These are phyloP conservation scores for Apaloderma vittatum DNA, from an alignment of 2,113 vertebrate species.

Conservation along the genomic window DNA sequence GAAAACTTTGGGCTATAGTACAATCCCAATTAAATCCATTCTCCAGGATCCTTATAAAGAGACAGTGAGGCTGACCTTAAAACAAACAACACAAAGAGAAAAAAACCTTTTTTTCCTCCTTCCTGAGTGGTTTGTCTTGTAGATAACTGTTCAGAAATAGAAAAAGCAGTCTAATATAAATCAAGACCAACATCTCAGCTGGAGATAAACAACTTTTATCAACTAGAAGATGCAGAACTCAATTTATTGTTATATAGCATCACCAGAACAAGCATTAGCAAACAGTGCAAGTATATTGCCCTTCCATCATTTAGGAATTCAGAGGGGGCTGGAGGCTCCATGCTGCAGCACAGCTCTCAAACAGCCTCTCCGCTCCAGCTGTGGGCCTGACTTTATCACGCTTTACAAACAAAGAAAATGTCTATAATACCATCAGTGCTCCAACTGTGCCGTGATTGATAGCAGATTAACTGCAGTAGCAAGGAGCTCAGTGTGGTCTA, in stretches of 20 bases:
- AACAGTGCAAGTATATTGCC: not conserved
- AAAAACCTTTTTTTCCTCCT: not conserved
- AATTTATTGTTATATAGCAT: conserved; percentile 13
- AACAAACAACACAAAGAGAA: not conserved
- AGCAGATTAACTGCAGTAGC: not conserved
- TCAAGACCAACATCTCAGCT: conserved; percentile 17
- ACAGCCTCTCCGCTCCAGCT: not conserved
- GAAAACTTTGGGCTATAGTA: not conserved
- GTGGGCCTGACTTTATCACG: not conserved
- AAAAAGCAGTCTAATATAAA: conserved; percentile 38
- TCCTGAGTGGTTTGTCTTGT: conserved; percentile 1
- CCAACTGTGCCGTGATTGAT: not conserved
- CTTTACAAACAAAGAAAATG: not conserved
- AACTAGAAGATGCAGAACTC: conserved; percentile 26
- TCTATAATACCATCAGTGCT: not conserved
- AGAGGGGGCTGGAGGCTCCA: not conserved
- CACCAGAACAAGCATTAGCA: not conserved
- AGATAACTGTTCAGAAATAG: conserved; percentile 17
- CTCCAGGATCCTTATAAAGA: not conserved
- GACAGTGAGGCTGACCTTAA: not conserved
- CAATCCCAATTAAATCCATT: not conserved
- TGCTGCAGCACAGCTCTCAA: not conserved
- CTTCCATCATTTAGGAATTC: conserved; percentile 36
- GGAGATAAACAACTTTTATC: conserved; percentile 45
- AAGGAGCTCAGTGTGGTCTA: not conserved